These are phyloP conservation scores for Danionella cerebrum DNA, from an alignment of 2,113 vertebrate genomes.

Conservation along the genomic window DNA sequence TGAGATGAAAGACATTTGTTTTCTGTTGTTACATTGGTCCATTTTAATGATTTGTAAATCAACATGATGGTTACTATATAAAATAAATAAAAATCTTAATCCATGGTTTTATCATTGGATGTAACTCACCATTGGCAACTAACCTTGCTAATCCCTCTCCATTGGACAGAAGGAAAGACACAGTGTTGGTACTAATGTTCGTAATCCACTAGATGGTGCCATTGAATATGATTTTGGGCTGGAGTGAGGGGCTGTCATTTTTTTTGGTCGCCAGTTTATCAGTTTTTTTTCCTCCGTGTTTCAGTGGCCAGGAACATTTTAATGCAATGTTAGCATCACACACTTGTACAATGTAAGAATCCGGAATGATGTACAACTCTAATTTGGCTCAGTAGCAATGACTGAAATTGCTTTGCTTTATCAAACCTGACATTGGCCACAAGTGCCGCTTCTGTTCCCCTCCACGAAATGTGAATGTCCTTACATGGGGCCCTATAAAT, in stretches of 20 bases:
- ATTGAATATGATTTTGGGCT: slow-evolving; percentile 45
- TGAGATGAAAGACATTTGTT: too few relatives aligned
- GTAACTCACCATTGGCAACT: too few relatives aligned
- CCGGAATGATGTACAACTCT: slow-evolving; percentile 61
- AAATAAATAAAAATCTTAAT: too few relatives aligned
- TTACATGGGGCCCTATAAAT: too few relatives aligned
- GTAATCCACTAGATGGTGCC: slow-evolving; percentile 58
- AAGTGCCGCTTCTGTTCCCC: slow-evolving; percentile 20
- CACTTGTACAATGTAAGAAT: slow-evolving; percentile 40
- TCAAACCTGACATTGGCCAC: slow-evolving; percentile 52
- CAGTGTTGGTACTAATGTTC: background rate
- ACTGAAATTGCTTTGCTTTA: slow-evolving; percentile 66
- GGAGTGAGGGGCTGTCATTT: background rate
- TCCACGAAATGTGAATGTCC: slow-evolving; percentile 48
- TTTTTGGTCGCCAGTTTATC: slow-evolving; percentile 32
- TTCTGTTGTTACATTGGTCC: too few relatives aligned
- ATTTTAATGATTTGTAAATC: too few relatives aligned
- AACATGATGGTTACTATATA: too few relatives aligned
- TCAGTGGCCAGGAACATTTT: slow-evolving; percentile 44
- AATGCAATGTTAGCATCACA: slow-evolving; percentile 56
- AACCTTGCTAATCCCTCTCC: too few relatives aligned
- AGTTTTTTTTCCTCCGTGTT: slow-evolving; percentile 9
- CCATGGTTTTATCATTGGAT: too few relatives aligned
- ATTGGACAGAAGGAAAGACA: too few relatives aligned
- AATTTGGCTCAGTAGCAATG: slow-evolving; percentile 56